A percentile compares a stretch with the other conserved stretches of the same genome.
Evolutionary conservation across 2,113 vertebrate species (phyloP).

Genomic region (Cinclus cinclus): DNA sequence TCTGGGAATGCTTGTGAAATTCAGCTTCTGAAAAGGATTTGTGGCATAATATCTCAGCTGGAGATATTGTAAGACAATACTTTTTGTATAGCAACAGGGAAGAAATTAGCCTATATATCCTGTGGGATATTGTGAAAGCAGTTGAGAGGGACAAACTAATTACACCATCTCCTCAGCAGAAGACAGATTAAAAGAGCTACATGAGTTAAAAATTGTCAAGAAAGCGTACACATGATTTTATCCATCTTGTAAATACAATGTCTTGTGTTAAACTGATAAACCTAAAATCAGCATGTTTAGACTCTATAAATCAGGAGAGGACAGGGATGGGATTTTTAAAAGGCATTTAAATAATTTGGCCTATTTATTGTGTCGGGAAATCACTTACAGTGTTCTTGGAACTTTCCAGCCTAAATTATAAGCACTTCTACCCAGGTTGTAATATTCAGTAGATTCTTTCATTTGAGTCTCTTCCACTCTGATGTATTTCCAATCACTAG

Average conservation of each 20-base stretch:
- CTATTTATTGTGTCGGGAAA: neutral
- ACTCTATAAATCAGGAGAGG: neutral
- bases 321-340: neutral
- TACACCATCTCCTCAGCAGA: slow-evolving; percentile 25
- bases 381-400: neutral
- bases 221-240: neutral
- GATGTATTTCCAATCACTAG: neutral
- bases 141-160: slow-evolving; percentile 60
- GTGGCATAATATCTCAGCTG: slow-evolving; percentile 48
- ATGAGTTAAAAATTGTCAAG: slow-evolving; percentile 9
- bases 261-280: neutral
- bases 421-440: neutral
- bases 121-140: slow-evolving; percentile 39
- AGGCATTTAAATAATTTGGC: neutral
- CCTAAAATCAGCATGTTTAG: neutral
- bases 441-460: neutral
- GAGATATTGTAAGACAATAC: slow-evolving; percentile 55
- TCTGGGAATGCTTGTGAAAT: slow-evolving; percentile 50
- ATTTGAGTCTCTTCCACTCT: neutral
- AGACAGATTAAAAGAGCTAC: slow-evolving; percentile 14
- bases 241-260: neutral
- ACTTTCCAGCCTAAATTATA: neutral
- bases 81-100: neutral
- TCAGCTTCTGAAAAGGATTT: slow-evolving; percentile 44
- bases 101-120: slow-evolving; percentile 55